Conservation (phyloP, 1,140 invertebrate species). For the Proales similis region DNA sequence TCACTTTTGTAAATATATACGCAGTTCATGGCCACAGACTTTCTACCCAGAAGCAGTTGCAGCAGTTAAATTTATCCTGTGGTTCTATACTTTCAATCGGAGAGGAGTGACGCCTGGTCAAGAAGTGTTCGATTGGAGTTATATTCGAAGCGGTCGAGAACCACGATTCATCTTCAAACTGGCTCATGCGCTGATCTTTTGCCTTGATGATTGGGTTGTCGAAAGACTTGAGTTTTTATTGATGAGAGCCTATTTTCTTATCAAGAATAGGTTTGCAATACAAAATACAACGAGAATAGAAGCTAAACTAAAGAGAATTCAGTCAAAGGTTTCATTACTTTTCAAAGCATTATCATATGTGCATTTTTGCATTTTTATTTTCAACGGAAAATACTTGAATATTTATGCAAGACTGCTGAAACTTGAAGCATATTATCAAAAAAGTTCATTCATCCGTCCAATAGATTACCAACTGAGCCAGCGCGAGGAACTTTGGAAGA, state of each 20-base stretch:
- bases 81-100: slow-evolving; percentile 11
- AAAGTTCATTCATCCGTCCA: background rate
- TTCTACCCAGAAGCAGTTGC: slow-evolving; percentile 13
- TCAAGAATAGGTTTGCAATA: background rate
- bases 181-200: slow-evolving; percentile 17
- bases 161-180: background rate
- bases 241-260: background rate
- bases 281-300: background rate
- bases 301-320: background rate
- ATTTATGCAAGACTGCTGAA: slow-evolving; percentile 13
- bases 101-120: slow-evolving; percentile 9
- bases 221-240: slow-evolving; percentile 10
- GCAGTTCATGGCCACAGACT: slow-evolving; percentile 6
- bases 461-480: slow-evolving; percentile 7
- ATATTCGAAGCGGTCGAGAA: background rate
- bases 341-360: slow-evolving; percentile 4
- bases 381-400: slow-evolving; percentile 20
- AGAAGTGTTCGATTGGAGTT: slow-evolving; percentile 14
- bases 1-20: slow-evolving; percentile 27
- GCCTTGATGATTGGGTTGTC: slow-evolving; percentile 14
- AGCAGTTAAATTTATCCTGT: slow-evolving; percentile 12
- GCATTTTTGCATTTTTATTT: slow-evolving; percentile 9
- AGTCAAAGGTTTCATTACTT: slow-evolving; percentile 4
- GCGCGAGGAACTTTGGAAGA: slow-evolving; percentile 31
- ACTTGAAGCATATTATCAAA: background rate